Evolutionary conservation across 2,888 invertebrate species (phyloP).

Genomic region (Amblyjoppa proteus): DNA sequence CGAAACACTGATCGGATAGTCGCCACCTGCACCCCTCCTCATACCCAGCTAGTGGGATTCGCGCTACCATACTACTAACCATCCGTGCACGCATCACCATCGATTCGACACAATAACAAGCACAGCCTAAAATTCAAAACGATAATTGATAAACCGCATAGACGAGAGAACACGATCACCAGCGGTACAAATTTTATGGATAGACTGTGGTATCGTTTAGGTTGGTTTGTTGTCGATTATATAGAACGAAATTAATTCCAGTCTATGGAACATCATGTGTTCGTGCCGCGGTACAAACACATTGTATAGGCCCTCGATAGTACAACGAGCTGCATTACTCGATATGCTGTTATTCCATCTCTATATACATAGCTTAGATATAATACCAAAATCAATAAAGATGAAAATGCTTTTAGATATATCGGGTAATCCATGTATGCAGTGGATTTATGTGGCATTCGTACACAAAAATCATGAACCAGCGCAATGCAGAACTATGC

Average conservation of each 20-base stretch:
- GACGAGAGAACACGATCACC: conserved; percentile 24
- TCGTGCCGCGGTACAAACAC: background rate
- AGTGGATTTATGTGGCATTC: background rate
- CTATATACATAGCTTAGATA: background rate
- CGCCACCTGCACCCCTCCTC: conserved; percentile 74
- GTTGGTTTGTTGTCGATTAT: conserved; percentile 1
- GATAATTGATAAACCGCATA: conserved; percentile 39
- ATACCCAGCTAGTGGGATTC: conserved; percentile 61
- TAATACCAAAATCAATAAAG: conserved; percentile 1
- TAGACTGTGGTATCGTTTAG: background rate
- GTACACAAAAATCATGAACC: background rate
- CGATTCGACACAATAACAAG: conserved; percentile 20
- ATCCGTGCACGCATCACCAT: conserved; percentile 43
- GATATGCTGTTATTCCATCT: conserved; percentile 7
- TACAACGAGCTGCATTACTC: background rate
- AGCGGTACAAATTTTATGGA: conserved; percentile 16
- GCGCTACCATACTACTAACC: conserved; percentile 72
- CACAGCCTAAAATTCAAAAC: background rate
- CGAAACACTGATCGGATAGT: conserved; percentile 80
- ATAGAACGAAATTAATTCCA: background rate
- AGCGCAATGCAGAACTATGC: background rate
- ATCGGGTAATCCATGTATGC: background rate
- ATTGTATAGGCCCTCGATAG: background rate
- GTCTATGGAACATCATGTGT: background rate
- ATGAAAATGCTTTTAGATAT: background rate